phyloP scores from a whole-genome alignment of 2,797 vertebrate species.

The Smutsia gigantea region DNA sequence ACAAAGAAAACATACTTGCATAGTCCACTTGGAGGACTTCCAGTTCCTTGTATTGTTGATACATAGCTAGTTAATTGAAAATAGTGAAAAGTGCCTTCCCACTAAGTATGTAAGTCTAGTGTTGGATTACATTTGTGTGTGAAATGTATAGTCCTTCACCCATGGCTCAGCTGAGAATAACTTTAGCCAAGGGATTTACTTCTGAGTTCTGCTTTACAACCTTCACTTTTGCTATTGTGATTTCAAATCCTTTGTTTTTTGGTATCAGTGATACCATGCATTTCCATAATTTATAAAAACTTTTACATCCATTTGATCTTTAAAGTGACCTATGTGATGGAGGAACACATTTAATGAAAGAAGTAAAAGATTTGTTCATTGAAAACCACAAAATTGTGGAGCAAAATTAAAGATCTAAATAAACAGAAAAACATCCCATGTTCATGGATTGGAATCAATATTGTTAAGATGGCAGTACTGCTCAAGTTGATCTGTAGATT shows the following conservation, averaged over 20 bases:
- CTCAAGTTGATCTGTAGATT: neutral
- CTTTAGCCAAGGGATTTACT: neutral
- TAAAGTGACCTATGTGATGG: neutral
- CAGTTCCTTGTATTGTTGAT: neutral
- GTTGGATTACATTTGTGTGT: neutral
- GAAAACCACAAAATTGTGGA: neutral
- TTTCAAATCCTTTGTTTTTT: conserved; percentile 22
- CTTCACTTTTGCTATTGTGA: neutral
- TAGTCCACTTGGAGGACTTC: neutral
- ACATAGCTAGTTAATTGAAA: neutral
- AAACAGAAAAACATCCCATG: neutral
- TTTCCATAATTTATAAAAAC: neutral
- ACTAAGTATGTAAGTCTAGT: neutral
- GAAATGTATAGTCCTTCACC: neutral
- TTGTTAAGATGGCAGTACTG: neutral
- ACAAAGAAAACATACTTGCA: neutral
- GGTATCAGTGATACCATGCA: neutral
- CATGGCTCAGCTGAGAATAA: neutral
- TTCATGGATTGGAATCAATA: neutral
- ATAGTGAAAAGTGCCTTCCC: neutral
- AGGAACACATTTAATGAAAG: neutral
- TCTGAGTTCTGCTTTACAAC: neutral
- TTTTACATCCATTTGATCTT: neutral
- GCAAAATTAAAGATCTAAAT: neutral
- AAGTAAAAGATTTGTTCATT: neutral